phyloP scores from a whole-genome alignment of 2,797 vertebrate species.

The Garrulus glandarius region DNA sequence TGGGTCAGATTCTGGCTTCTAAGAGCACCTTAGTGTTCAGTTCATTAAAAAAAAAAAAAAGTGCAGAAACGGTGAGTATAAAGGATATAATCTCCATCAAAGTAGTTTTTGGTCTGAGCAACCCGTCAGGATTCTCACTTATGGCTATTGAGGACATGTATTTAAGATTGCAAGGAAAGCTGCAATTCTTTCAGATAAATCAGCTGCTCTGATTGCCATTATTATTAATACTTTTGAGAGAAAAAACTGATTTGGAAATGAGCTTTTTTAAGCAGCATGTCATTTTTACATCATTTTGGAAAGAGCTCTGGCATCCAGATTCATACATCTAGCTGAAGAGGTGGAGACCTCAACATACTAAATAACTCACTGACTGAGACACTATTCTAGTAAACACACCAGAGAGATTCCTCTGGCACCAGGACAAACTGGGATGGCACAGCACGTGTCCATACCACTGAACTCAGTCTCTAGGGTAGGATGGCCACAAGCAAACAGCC shows the following conservation, averaged over 20 bases:
- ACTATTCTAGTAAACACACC: not conserved
- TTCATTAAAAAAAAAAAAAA: not conserved
- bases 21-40: not conserved
- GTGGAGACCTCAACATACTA: not conserved
- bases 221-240: not conserved
- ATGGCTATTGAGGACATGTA: not conserved
- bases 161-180: not conserved
- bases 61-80: not conserved
- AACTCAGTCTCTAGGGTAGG: not conserved
- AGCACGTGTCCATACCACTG: rapidly evolving
- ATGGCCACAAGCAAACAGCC: not conserved
- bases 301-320: not conserved
- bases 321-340: not conserved
- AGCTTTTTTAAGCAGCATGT: not conserved
- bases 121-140: not conserved
- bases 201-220: not conserved
- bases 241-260: not conserved
- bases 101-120: not conserved
- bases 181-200: not conserved
- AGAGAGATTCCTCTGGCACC: not conserved
- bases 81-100: not conserved
- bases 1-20: not conserved
- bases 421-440: not conserved
- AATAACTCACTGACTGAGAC: not conserved
- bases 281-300: not conserved